Conservation (phyloP, 1,140 invertebrate genomes). For the Trichonephila inaurata region DNA sequence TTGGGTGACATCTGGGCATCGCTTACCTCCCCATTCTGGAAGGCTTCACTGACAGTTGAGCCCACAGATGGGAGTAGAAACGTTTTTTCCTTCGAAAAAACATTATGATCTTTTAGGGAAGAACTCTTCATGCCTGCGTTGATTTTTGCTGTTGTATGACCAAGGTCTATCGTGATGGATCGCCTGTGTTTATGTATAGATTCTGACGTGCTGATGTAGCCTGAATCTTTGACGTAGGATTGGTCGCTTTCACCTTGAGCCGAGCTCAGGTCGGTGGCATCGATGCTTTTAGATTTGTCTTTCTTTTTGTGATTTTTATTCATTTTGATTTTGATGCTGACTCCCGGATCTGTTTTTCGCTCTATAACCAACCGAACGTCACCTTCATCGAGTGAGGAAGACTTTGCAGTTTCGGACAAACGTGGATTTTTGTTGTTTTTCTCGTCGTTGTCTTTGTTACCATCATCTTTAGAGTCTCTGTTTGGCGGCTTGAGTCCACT, state of each 20-base stretch:
- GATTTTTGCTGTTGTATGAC: slow-evolving; percentile 71
- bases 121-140: slow-evolving; percentile 60
- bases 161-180: slow-evolving; percentile 63
- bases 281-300: background rate
- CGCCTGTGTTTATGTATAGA: slow-evolving; percentile 60
- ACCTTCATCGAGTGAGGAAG: slow-evolving; percentile 63
- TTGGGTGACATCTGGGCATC: background rate
- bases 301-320: slow-evolving; percentile 37
- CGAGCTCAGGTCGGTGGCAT: slow-evolving; percentile 40
- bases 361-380: slow-evolving; percentile 68
- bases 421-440: background rate
- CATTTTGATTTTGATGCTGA: slow-evolving; percentile 69
- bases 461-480: background rate
- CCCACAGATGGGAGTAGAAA: background rate
- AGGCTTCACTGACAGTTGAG: background rate
- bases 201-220: slow-evolving; percentile 67
- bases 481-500: background rate
- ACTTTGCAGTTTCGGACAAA: slow-evolving; percentile 51
- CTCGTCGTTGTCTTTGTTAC: background rate
- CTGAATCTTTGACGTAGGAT: slow-evolving; percentile 41
- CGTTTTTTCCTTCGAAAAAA: background rate
- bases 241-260: slow-evolving; percentile 63
- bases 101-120: background rate
- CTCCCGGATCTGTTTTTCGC: slow-evolving; percentile 54
- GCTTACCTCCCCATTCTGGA: background rate